These are phyloP conservation scores for Heliothis subflexa DNA, from an alignment of 1,140 invertebrate species.

Conservation along the genomic window DNA sequence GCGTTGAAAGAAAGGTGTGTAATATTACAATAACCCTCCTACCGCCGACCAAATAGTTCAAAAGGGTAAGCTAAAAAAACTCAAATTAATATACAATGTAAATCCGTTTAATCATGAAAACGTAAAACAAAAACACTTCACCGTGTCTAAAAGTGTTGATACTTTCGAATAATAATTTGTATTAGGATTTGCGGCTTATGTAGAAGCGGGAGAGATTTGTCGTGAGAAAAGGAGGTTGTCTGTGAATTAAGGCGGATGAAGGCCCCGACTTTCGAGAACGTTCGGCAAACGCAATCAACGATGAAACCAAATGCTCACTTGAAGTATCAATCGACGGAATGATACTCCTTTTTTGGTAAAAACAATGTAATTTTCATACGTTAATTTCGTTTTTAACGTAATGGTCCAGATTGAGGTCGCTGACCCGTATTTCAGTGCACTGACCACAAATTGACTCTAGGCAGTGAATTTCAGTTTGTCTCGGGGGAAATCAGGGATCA, in stretches of 20 bases:
- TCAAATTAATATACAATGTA: not conserved
- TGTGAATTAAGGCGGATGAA: conserved; percentile 27
- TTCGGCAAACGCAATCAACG: conserved; percentile 57
- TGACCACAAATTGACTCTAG: conserved; percentile 51
- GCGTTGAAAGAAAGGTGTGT: no score
- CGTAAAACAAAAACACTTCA: not conserved
- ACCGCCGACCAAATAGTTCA: no score
- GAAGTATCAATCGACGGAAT: conserved; percentile 52
- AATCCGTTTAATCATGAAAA: no score
- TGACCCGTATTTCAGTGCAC: conserved; percentile 14
- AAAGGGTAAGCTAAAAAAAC: no score
- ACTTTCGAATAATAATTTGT: conserved; percentile 42
- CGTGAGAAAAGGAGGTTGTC: conserved; percentile 34
- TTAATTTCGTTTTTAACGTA: not conserved
- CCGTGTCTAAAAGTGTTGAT: conserved; percentile 23
- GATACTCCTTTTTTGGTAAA: not conserved
- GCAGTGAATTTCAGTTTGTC: conserved; percentile 37
- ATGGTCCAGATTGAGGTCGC: not conserved
- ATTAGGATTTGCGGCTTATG: conserved; percentile 53
- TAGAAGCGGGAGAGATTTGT: conserved; percentile 51
- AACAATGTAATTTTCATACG: not conserved
- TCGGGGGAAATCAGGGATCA: conserved; percentile 51
- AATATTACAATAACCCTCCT: no score
- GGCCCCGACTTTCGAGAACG: conserved; percentile 22
- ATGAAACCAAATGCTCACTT: no score